Conservation (phyloP, 2,888 invertebrate genomes). For the Tetragonisca angustula region DNA sequence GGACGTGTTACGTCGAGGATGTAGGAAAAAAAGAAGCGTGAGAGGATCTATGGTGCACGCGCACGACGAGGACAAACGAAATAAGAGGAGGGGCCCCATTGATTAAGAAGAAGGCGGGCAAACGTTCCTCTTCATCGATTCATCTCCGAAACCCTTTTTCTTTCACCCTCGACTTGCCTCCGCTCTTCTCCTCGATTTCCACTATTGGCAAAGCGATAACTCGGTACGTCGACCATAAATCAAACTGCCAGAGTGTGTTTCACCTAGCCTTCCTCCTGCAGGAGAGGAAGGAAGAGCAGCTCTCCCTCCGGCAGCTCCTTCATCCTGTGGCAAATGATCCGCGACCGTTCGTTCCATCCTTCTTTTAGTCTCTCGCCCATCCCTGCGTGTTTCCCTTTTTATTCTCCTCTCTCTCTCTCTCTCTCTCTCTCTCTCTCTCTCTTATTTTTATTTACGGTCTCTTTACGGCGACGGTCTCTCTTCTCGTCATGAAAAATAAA, state of each 20-base stretch:
- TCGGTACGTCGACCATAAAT: constrained; percentile 82
- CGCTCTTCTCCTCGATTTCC: constrained; percentile 73
- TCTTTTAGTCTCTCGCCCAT: constrained; percentile 2
- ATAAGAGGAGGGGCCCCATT: constrained; percentile 23
- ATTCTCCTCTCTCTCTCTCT: neutral
- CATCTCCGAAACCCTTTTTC: constrained; percentile 70
- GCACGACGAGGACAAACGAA: neutral
- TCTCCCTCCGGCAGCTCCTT: constrained; percentile 66
- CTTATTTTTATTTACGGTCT: constrained; percentile 55
- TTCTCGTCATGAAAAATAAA: constrained; percentile 50
- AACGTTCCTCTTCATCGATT: constrained; percentile 79
- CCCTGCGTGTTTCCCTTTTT: neutral
- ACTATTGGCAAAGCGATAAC: constrained; percentile 83
- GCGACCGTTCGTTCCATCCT: constrained; percentile 58
- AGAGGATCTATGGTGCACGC: neutral
- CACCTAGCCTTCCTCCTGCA: constrained; percentile 69
- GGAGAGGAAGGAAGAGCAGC: constrained; percentile 22
- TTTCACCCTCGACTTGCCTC: constrained; percentile 69
- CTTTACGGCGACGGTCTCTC: neutral
- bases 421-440: too few relatives aligned
- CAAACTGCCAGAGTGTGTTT: constrained; percentile 79
- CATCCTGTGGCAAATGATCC: constrained; percentile 73
- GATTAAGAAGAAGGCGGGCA: constrained; percentile 50
- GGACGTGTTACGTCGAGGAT: too few relatives aligned
- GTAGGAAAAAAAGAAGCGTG: neutral